Evolutionary conservation across 1,140 invertebrate species (phyloP).

Genomic region (Halyomorpha halys): DNA sequence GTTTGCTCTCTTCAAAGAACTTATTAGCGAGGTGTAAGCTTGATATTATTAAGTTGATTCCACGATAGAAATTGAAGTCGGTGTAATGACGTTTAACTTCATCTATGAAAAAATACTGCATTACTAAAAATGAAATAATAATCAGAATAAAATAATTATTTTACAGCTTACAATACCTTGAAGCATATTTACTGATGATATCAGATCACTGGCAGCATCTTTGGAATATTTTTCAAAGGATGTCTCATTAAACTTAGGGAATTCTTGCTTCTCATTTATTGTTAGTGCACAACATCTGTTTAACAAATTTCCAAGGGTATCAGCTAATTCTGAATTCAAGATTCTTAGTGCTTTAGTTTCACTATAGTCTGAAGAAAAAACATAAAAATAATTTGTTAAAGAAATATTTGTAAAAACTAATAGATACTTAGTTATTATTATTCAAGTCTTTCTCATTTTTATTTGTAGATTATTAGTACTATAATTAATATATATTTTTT

Average conservation of each 20-base stretch:
- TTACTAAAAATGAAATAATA: not conserved
- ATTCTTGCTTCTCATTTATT: constrained; percentile 66
- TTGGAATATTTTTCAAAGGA: constrained; percentile 36
- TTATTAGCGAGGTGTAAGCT: constrained; percentile 67
- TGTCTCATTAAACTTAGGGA: constrained; percentile 48
- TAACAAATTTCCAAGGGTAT: constrained; percentile 86
- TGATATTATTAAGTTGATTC: constrained; percentile 62
- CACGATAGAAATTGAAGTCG: constrained; percentile 73
- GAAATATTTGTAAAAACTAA: no score
- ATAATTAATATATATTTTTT: no score
- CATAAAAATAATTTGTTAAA: no score
- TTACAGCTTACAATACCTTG: constrained; percentile 29
- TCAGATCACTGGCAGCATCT: constrained; percentile 23
- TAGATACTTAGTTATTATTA: no score
- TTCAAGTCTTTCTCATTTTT: no score
- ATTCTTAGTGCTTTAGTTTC: constrained; percentile 61
- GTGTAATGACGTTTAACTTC: constrained; percentile 54
- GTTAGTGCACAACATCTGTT: constrained; percentile 61
- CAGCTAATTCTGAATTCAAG: constrained; percentile 83
- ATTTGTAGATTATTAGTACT: no score
- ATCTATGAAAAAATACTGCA: constrained; percentile 37
- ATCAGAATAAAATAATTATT: not conserved
- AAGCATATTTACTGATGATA: constrained; percentile 9
- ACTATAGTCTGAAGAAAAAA: constrained; percentile 65
- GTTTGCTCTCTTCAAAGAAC: constrained; percentile 73